Evolutionary conservation across 2,888 invertebrate genomes (phyloP), one percentile per base, ranked within the genome.

Genomic region (Emesis furor): DNA sequence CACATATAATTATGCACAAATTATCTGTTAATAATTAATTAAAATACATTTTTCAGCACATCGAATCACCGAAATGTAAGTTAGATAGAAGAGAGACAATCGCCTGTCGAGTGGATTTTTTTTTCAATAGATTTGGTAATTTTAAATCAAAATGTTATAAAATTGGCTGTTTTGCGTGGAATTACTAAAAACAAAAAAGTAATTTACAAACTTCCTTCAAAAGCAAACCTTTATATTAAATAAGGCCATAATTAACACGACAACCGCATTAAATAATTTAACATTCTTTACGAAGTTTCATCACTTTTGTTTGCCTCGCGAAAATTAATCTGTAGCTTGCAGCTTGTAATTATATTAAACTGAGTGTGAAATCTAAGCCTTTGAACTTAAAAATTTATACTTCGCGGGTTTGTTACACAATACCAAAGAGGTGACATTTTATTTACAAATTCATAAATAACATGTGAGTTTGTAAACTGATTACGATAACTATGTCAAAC

Each of bases 201-300:
- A 59, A 17, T 59, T 59, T 3, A 59, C 2, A 59, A 59, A 24
- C 3, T 59, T 24, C n/a, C 1, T 24, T 3, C 59, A 24, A 5
- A 8, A 59, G 24, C 6, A 24, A 59, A 24, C 17, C 59, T 5
- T 24, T 10, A 2, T 59, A 59, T 24, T 59, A 59, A 59, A 24
- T 59, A 59, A 24, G 17, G 24, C 10, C 17, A n/a, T 59, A 8
- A 17, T 59, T 24, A 59, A 24, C 24, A 24, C 24, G 3, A 46
- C 46, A 17, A 10, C 24, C 59, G 59, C 59, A 59, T 59, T 59
- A 10, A 59, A 59, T 59, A 59, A 59, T 24, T 59, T 59, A 59
- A 59, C 24, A 59, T 59, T 59, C 59, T 59, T 59, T 24, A n/a
- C 24, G 3, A 59, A 59, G 8, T 59, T 59, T 59, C 24, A 3